These are phyloP conservation scores for Thalassaphorura encarpata DNA, from an alignment of 1,140 invertebrate species.

Conservation along the genomic window DNA sequence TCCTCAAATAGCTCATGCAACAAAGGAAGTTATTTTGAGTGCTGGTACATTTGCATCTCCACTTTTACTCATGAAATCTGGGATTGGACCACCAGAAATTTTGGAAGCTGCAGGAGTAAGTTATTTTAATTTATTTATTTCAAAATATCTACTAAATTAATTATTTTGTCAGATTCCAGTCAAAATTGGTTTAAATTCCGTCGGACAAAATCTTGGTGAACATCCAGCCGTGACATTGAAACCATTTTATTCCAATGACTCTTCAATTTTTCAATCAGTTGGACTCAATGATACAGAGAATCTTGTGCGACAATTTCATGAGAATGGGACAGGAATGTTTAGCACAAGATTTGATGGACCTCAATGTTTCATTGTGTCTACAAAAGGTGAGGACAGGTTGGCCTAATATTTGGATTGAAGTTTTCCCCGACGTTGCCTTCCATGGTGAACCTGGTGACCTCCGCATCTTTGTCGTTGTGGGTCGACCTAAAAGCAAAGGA, in stretches of 20 bases:
- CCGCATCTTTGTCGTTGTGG: neutral
- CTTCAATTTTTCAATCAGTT: neutral
- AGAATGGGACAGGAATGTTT: neutral
- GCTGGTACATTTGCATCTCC: neutral
- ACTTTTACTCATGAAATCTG: neutral
- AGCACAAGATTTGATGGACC: neutral
- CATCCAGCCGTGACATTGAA: neutral
- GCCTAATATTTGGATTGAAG: neutral
- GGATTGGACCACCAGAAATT: neutral
- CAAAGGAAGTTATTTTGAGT: neutral
- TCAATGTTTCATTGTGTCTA: neutral
- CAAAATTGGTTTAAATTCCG: neutral
- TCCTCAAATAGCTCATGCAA: neutral
- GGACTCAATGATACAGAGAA: neutral
- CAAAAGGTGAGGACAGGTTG: neutral
- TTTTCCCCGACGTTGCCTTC: neutral
- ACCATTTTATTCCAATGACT: neutral
- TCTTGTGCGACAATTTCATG: neutral
- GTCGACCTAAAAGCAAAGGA: neutral
- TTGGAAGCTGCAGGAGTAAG: neutral
- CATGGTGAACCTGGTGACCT: neutral
- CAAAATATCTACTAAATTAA: too few species aligned
- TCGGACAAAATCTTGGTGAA: neutral
- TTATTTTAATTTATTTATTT: too few species aligned
- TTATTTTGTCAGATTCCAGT: neutral